phyloP scores from a whole-genome alignment of 1,140 invertebrate species.

The Heliconius himera region DNA sequence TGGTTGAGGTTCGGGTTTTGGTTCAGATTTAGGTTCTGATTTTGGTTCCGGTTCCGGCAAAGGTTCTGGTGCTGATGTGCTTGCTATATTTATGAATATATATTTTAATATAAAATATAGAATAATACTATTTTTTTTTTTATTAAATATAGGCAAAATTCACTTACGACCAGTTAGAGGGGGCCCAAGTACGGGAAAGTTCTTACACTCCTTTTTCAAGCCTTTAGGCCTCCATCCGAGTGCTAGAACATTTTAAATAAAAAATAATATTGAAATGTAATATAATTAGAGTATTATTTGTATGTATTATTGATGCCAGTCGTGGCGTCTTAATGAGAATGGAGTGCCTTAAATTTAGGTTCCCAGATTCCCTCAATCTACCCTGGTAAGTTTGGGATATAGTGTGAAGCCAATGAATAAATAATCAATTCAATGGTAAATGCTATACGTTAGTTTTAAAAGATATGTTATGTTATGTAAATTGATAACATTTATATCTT shows the following conservation, averaged over 20 bases:
- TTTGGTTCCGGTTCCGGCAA: conserved; percentile 64
- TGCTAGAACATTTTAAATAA: conserved; percentile 41
- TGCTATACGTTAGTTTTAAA: no score
- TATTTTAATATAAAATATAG: not conserved
- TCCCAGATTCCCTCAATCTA: no score
- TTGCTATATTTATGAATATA: conserved; percentile 48
- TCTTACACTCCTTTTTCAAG: conserved; percentile 87
- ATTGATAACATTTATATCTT: no score
- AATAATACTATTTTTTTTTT: not conserved
- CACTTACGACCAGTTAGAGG: conserved; percentile 57
- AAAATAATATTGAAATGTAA: not conserved
- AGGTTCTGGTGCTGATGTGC: conserved; percentile 52
- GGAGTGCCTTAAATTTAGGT: no score
- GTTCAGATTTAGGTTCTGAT: conserved; percentile 67
- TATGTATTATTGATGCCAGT: no score
- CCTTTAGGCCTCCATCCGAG: conserved; percentile 83
- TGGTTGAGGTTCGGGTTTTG: conserved; percentile 52
- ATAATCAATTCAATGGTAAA: no score
- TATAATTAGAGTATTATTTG: no score
- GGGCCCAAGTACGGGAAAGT: conserved; percentile 87
- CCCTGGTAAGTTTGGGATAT: no score
- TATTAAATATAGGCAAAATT: not conserved
- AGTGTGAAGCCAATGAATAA: no score
- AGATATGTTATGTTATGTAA: no score
- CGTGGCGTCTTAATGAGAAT: no score